Conservation (phyloP, 2,888 invertebrate species). For the Nephrotoma guestfalica region DNA sequence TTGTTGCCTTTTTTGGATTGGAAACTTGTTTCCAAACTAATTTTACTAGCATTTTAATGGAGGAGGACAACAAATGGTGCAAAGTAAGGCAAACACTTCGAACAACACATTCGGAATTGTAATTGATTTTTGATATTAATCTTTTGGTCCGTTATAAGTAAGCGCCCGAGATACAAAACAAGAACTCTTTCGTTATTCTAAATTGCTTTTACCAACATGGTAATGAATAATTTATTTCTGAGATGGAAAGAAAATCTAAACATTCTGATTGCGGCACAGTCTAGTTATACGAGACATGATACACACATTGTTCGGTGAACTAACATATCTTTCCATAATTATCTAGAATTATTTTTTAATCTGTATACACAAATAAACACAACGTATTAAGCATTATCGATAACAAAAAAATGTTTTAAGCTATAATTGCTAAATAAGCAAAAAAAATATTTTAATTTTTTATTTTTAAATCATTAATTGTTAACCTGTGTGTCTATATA, state of each 20-base stretch:
- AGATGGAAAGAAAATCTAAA: not conserved
- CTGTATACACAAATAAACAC: not conserved
- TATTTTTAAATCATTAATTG: not conserved
- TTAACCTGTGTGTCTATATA: not conserved
- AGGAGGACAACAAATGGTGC: fast-evolving
- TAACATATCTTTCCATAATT: not conserved
- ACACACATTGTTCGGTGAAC: not conserved
- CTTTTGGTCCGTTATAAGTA: too few relatives aligned
- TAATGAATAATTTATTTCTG: not conserved
- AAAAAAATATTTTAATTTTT: not conserved
- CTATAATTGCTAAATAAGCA: not conserved
- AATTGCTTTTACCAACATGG: too few relatives aligned
- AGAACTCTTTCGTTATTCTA: too few relatives aligned
- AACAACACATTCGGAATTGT: too few relatives aligned
- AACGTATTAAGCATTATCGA: not conserved
- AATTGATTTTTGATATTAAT: too few relatives aligned
- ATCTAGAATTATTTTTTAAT: not conserved
- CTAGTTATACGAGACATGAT: not conserved
- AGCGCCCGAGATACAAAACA: too few relatives aligned
- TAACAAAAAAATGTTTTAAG: not conserved
- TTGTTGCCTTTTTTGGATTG: fast-evolving
- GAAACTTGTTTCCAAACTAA: too few relatives aligned
- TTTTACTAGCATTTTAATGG: too few relatives aligned
- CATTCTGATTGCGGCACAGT: not conserved
- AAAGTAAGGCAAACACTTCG: too few relatives aligned